Percentiles rank a stretch among this genome's conserved stretches.
phyloP scores from a whole-genome alignment of 2,888 invertebrate genomes.

The Chouioia cunea region DNA sequence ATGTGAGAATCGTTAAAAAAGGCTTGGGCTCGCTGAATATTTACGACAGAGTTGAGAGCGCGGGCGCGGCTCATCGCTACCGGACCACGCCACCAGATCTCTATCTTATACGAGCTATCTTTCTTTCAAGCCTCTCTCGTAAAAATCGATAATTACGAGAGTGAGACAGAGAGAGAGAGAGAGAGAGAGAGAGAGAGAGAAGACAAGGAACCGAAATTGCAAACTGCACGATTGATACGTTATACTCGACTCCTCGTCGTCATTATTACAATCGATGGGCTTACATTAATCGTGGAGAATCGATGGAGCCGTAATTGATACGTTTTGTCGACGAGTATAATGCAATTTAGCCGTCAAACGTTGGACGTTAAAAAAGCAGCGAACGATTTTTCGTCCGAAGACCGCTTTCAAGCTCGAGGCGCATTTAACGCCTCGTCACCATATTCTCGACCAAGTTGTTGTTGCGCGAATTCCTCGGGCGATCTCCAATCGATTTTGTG shows the following conservation, averaged over 20 bases:
- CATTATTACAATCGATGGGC: too few relatives aligned
- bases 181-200: too few relatives aligned
- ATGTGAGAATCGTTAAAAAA: conserved; percentile 44
- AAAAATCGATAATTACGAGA: conserved; percentile 65
- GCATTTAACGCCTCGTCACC: conserved; percentile 58
- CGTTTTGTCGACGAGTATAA: too few relatives aligned
- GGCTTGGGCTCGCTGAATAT: conserved; percentile 4
- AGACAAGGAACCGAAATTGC: too few relatives aligned
- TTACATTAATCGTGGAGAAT: too few relatives aligned
- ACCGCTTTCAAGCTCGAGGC: conserved; percentile 7
- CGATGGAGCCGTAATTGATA: too few relatives aligned
- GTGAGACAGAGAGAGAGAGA: conserved; percentile 38
- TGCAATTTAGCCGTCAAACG: too few relatives aligned
- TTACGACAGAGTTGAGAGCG: not conserved
- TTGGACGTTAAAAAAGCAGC: not conserved
- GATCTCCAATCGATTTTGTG: conserved; percentile 46
- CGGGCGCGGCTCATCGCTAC: conserved; percentile 25
- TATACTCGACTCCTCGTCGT: too few relatives aligned
- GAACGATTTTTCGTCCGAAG: not conserved
- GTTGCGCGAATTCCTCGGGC: conserved; percentile 45
- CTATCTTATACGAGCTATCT: conserved; percentile 59
- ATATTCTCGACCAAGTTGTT: conserved; percentile 54
- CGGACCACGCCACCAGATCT: conserved; percentile 61
- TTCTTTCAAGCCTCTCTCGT: conserved; percentile 51
- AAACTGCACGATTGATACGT: too few relatives aligned